A percentile compares a stretch with the other conserved stretches of the same genome.
Evolutionary conservation across 2,113 vertebrate species (phyloP).

Genomic region (Passer montanus): DNA sequence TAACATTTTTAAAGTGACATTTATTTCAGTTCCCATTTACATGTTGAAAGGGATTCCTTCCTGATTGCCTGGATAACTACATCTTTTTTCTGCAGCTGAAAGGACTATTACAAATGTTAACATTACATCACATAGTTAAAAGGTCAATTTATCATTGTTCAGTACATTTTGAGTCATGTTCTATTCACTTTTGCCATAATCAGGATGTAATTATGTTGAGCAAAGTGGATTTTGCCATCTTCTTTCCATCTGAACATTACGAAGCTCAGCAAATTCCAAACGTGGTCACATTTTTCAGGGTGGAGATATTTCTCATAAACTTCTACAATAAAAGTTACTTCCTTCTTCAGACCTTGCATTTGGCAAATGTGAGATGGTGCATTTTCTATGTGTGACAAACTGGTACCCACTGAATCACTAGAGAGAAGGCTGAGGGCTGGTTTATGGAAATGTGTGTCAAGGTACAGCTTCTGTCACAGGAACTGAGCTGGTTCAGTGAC

Average conservation of each 20-base stretch:
- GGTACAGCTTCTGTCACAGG: not conserved
- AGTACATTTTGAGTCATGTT: constrained; percentile 1
- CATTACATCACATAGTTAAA: constrained; percentile 31
- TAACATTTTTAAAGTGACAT: not conserved
- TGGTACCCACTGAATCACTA: not conserved
- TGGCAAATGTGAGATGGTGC: not conserved
- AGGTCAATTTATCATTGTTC: not conserved
- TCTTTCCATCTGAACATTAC: not conserved
- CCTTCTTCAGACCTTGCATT: not conserved
- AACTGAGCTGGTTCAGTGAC: not conserved
- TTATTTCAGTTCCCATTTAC: not conserved
- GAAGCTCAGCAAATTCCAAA: constrained; percentile 4
- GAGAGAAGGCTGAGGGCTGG: not conserved
- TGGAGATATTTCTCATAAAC: not conserved
- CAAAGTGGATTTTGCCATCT: constrained; percentile 17
- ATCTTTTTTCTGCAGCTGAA: not conserved
- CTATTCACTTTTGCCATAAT: not conserved
- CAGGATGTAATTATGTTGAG: not conserved
- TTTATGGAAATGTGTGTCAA: not conserved
- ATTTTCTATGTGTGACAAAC: not conserved
- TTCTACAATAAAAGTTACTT: not conserved
- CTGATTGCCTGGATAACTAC: not conserved
- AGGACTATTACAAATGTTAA: constrained; percentile 18
- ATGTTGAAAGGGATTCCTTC: not conserved
- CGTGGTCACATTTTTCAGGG: not conserved